Conservation (phyloP, 2,888 invertebrate genomes). For the Rhabditoides inermis region DNA sequence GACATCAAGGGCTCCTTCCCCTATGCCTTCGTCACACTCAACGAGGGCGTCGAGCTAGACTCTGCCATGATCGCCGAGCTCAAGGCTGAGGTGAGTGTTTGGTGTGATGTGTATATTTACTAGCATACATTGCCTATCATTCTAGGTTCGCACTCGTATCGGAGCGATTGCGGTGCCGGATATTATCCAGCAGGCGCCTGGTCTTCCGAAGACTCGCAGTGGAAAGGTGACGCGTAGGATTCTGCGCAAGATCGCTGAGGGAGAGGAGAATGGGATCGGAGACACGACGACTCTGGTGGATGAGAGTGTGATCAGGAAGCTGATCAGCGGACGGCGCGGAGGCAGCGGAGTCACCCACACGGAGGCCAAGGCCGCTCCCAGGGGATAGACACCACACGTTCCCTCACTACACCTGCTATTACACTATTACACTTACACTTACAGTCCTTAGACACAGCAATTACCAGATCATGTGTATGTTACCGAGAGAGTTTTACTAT, state of each 20-base stretch:
- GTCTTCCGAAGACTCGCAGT: constrained; percentile 68
- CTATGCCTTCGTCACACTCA: constrained; percentile 91
- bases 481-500: too few relatives aligned
- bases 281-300: constrained; percentile 90
- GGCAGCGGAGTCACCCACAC: too few relatives aligned
- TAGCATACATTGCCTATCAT: not conserved
- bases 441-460: too few relatives aligned
- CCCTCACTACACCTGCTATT: too few relatives aligned
- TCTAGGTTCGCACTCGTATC: constrained; percentile 71
- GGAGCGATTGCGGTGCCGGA: constrained; percentile 94
- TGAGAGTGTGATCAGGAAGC: constrained; percentile 39
- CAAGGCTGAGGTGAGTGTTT: constrained; percentile 8
- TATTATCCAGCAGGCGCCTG: constrained; percentile 82
- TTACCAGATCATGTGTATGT: too few relatives aligned
- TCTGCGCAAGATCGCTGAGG: constrained; percentile 80
- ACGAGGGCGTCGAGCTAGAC: constrained; percentile 47
- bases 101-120: not conserved
- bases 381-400: too few relatives aligned
- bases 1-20: constrained; percentile 89
- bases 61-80: constrained; percentile 17
- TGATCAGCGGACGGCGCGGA: constrained; percentile 36
- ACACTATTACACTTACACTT: too few relatives aligned
- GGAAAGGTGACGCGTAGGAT: constrained; percentile 94
- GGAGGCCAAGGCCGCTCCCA: too few relatives aligned
- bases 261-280: constrained; percentile 74